Evolutionary conservation across 2,888 invertebrate genomes (phyloP).

Genomic region (Polymixis flavicincta): DNA sequence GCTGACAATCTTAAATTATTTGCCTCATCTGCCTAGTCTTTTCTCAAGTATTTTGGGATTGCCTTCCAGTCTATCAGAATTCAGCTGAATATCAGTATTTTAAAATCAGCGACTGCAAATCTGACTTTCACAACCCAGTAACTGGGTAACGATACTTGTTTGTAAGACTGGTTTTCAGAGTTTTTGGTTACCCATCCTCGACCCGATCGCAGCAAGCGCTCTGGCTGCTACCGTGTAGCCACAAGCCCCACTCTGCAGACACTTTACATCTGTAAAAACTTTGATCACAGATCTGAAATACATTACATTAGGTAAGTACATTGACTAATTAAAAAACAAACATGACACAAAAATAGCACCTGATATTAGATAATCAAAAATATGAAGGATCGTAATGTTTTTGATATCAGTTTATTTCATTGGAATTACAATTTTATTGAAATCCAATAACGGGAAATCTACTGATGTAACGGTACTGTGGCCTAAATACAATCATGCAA

Average conservation of each 20-base stretch:
- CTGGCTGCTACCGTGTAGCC: no score
- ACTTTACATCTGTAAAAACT: not conserved
- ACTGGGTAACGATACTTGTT: no score
- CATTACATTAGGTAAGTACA: not conserved
- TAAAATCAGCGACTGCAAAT: no score
- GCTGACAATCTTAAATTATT: not conserved
- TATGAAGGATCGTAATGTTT: conserved; percentile 14
- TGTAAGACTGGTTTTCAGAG: no score
- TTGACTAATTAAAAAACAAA: not conserved
- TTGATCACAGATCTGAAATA: not conserved
- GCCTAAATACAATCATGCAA: conserved; percentile 72
- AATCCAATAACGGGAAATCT: conserved; percentile 54
- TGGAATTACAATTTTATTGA: conserved; percentile 53
- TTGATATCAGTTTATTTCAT: conserved; percentile 39
- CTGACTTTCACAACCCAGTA: no score
- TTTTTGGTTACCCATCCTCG: no score
- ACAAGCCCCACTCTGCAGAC: no score
- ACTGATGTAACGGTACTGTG: conserved; percentile 64
- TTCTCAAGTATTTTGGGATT: no score
- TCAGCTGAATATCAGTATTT: no score
- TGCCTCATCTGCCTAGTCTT: no score
- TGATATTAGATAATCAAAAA: not conserved
- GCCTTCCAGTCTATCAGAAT: no score
- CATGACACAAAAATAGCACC: not conserved
- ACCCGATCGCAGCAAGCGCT: no score